A percentile compares a stretch with the other conserved stretches of the same genome.
phyloP scores from a whole-genome alignment of 2,888 invertebrate genomes.

The Hybos culiciformis region DNA sequence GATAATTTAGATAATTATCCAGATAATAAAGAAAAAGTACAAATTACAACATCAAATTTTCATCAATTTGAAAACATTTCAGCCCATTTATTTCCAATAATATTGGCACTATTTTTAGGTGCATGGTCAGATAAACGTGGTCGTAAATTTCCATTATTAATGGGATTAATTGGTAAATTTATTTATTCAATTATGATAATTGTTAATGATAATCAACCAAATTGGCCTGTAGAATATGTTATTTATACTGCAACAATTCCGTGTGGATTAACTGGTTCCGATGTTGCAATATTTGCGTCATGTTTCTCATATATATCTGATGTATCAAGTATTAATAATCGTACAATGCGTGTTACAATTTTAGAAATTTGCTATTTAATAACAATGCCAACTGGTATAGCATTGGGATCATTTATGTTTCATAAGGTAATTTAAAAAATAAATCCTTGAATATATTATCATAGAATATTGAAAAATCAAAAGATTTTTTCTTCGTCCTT shows the following conservation, averaged over 20 bases:
- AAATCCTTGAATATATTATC: too few species aligned
- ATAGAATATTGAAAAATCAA: too few species aligned
- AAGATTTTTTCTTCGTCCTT: too few species aligned
- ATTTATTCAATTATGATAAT: slow-evolving; percentile 63
- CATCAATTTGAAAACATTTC: slow-evolving; percentile 67
- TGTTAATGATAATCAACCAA: slow-evolving; percentile 45
- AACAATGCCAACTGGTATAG: slow-evolving; percentile 72
- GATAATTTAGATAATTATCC: slow-evolving; percentile 43
- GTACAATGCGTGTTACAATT: slow-evolving; percentile 68
- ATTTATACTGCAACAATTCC: slow-evolving; percentile 65
- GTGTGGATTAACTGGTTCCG: slow-evolving; percentile 61
- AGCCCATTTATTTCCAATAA: slow-evolving; percentile 56
- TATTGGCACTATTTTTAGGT: slow-evolving; percentile 65
- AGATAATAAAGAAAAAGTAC: slow-evolving; percentile 51
- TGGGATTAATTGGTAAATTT: slow-evolving; percentile 60
- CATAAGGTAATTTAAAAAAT: too few species aligned
- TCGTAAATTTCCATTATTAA: slow-evolving; percentile 54
- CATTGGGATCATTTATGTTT: slow-evolving; percentile 39
- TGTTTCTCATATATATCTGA: slow-evolving; percentile 72
- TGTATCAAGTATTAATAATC: slow-evolving; percentile 49
- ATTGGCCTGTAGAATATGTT: slow-evolving; percentile 60
- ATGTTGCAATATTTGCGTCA: slow-evolving; percentile 65
- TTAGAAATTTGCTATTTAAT: slow-evolving; percentile 69
- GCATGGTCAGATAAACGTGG: slow-evolving; percentile 73
- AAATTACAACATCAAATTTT: slow-evolving; percentile 59